These are phyloP conservation scores for Caligus rogercresseyi DNA, from an alignment of 1,140 invertebrate species.

Conservation along the genomic window DNA sequence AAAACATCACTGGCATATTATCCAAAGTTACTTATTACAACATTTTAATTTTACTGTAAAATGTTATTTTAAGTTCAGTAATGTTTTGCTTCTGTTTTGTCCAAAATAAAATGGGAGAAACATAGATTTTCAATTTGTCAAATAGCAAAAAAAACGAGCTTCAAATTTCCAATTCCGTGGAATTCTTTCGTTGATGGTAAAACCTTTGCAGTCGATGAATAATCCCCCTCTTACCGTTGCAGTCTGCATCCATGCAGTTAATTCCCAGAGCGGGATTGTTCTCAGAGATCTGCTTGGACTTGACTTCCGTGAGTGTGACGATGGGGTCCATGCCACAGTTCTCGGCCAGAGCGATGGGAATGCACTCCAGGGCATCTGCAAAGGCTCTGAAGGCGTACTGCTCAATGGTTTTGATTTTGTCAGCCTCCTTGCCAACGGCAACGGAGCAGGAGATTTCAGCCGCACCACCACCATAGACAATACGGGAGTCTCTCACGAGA, in stretches of 20 bases:
- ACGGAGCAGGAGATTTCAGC: constrained; percentile 87
- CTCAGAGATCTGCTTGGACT: constrained; percentile 65
- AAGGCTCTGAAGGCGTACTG: constrained; percentile 95
- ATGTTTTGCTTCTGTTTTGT: no score
- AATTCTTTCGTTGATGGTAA: background rate
- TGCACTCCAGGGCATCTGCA: constrained; percentile 80
- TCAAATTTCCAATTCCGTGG: background rate
- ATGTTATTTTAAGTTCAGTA: no score
- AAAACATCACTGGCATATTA: no score
- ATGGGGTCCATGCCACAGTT: constrained; percentile 88
- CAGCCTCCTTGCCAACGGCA: constrained; percentile 63
- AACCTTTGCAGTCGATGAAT: no score
- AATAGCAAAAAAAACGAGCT: background rate
- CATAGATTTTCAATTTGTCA: no score
- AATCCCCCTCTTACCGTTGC: constrained; percentile 44
- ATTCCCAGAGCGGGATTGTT: constrained; percentile 77
- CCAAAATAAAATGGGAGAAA: no score
- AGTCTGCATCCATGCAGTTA: constrained; percentile 78
- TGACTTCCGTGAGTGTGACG: constrained; percentile 75
- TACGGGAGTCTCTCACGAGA: constrained; percentile 71
- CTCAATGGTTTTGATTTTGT: constrained; percentile 62
- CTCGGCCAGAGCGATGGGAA: constrained; percentile 88
- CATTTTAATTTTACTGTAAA: no score
- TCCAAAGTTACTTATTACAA: no score
- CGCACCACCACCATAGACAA: constrained; percentile 94